phyloP scores from a whole-genome alignment of 2,888 invertebrate species.

The Alloplasta piceator region DNA sequence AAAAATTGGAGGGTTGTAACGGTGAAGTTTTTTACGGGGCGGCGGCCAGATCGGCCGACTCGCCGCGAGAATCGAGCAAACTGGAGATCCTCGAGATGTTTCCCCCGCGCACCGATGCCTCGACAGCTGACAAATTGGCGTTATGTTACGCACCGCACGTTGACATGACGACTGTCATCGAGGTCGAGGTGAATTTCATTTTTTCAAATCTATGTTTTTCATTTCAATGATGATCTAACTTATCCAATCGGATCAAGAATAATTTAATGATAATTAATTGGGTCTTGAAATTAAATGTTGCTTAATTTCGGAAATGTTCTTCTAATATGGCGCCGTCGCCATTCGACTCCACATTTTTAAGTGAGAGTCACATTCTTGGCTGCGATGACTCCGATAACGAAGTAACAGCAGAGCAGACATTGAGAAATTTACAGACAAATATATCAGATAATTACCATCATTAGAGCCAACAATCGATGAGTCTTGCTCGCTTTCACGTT shows the following conservation, averaged over 20 bases:
- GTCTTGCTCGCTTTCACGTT: constrained; percentile 45
- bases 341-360: constrained; percentile 27
- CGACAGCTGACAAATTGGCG: constrained; percentile 85
- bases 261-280: constrained; percentile 6
- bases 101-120: constrained; percentile 82
- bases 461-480: constrained; percentile 52
- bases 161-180: constrained; percentile 90
- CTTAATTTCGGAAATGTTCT: constrained; percentile 35
- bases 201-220: constrained; percentile 1
- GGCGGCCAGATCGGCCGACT: constrained; percentile 68
- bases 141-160: constrained; percentile 87
- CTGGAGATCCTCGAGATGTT: constrained; percentile 83
- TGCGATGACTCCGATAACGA: constrained; percentile 30
- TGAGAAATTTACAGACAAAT: constrained; percentile 35
- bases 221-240: constrained; percentile 2
- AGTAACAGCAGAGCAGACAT: neutral
- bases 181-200: constrained; percentile 87
- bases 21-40: constrained; percentile 65
- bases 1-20: constrained; percentile 67
- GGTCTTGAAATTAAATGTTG: neutral
- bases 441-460: constrained; percentile 43
- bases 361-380: constrained; percentile 28
- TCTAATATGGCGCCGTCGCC: constrained; percentile 9
- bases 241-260: constrained; percentile 3
- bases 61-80: constrained; percentile 71